These are phyloP conservation scores for Corythoichthys haematopterus DNA, from an alignment of 2,113 vertebrate species.

Conservation along the genomic window DNA sequence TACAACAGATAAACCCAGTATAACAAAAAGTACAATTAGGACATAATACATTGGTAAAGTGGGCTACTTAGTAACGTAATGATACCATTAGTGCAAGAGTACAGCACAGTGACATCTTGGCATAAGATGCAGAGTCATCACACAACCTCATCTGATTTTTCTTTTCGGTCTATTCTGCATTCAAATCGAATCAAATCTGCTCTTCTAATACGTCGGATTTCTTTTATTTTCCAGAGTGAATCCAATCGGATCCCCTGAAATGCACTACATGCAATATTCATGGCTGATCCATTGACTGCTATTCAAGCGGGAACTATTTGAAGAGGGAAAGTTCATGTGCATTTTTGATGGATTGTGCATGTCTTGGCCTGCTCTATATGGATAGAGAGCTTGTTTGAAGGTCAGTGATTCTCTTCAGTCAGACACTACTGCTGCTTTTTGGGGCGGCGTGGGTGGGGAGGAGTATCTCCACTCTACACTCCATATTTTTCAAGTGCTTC, in stretches of 20 bases:
- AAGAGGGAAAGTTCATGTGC: constrained; percentile 74
- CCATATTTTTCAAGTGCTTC: constrained; percentile 62
- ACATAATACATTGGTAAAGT: too few relatives aligned
- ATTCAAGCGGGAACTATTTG: constrained; percentile 71
- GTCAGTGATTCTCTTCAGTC: constrained; percentile 72
- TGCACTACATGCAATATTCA: constrained; percentile 72
- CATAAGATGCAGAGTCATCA: too few relatives aligned
- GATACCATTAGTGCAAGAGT: too few relatives aligned
- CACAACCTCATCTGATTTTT: neutral
- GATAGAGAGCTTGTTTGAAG: constrained; percentile 74
- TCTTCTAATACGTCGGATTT: constrained; percentile 41
- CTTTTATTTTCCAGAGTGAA: constrained; percentile 35
- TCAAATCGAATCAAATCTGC: constrained; percentile 8
- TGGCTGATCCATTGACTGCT: constrained; percentile 72
- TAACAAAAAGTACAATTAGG: too few relatives aligned
- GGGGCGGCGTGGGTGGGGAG: constrained; percentile 18
- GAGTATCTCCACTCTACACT: constrained; percentile 58
- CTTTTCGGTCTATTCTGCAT: neutral
- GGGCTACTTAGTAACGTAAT: too few relatives aligned
- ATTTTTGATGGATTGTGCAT: constrained; percentile 75
- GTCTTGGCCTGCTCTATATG: constrained; percentile 68
- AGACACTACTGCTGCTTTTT: constrained; percentile 52
- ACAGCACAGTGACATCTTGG: too few relatives aligned
- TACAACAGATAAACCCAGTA: too few relatives aligned
- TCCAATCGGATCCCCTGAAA: constrained; percentile 55